These are phyloP conservation scores for Ceraclea dissimilis DNA, from an alignment of 2,888 invertebrate species.

Conservation along the genomic window DNA sequence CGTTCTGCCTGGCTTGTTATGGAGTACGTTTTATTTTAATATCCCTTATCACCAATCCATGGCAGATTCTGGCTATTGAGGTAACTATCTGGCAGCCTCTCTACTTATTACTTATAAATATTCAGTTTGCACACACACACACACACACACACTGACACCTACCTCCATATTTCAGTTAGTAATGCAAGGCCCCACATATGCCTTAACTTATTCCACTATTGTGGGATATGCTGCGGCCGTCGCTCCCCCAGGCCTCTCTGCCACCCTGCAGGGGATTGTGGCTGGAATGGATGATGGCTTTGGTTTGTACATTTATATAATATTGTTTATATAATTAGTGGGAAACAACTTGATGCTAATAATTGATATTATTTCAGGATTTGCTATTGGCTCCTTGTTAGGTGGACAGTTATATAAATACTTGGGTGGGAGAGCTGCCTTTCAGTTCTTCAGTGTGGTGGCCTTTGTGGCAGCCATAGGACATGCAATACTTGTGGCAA, in stretches of 20 bases:
- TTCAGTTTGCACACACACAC: too few relatives aligned
- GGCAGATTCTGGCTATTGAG: constrained; percentile 78
- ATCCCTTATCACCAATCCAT: constrained; percentile 69
- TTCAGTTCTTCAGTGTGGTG: constrained; percentile 33
- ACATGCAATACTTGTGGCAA: constrained; percentile 6
- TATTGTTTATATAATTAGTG: background rate
- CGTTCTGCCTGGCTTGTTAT: constrained; percentile 70
- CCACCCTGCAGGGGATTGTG: constrained; percentile 78
- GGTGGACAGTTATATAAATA: constrained; percentile 63
- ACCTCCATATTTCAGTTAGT: constrained; percentile 44
- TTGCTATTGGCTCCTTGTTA: constrained; percentile 65
- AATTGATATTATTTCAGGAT: constrained; percentile 45
- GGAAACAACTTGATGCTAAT: background rate
- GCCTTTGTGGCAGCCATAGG: constrained; percentile 31
- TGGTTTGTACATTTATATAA: constrained; percentile 40
- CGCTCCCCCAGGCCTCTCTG: constrained; percentile 66
- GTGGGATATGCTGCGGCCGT: constrained; percentile 63
- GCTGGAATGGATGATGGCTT: constrained; percentile 86
- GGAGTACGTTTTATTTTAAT: constrained; percentile 66
- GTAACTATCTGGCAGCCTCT: constrained; percentile 28
- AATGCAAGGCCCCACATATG: constrained; percentile 83
- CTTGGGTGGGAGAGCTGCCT: constrained; percentile 50
- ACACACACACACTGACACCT: too few relatives aligned
- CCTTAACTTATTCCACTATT: constrained; percentile 74
- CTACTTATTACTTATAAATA: too few relatives aligned